Evolutionary conservation across 2,888 invertebrate species (phyloP), one percentile per base, ranked within the genome.

Genomic region (Calameuta filiformis): DNA sequence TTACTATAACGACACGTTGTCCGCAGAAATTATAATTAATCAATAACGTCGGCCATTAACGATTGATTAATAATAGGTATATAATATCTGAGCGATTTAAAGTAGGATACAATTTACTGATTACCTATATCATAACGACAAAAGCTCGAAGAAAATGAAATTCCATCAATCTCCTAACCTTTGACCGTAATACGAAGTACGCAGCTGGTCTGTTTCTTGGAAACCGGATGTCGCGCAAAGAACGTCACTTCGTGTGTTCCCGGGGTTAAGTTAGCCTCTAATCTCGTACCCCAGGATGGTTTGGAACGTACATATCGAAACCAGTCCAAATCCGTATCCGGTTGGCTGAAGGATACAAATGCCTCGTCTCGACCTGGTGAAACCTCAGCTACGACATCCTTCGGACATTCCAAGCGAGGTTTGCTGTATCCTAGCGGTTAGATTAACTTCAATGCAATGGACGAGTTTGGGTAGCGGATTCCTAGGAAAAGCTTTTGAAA

Each of bases 261-360:
- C 30, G 92, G 89, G 68, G 92, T 92, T 40, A 94, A 89, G 82
- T 92, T 92, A 31, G 92, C 92, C 82, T 92, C 92, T 76, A 93
- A 88, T 73, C 92, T 89, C 80, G 92, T 92, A 3, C 93, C 93
- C 93, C 93, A 93, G 9, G 91, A 87, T 1, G 94, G 94, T 79
- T 92, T 91, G 35, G 93, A 91, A 77, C 91, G 91, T 77, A 93
- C 92, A 85, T 93, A 92, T 79, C 93, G 92, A 79, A 89, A 90
- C 92, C 92, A 93, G 87, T 93, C 92, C 73, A 93, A 92, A 87
- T 93, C 93, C 69, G 93, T 93, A 79, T 92, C 92, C 6, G 93
- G 93, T 79, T 92, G 92, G 75, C 92, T 92, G 81, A 93, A 92
- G 69, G 91, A 91, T 69, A 93, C 92, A 84, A 92, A 91, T 3